phyloP scores from a whole-genome alignment of 2,888 invertebrate genomes.

The Odontocerum albicorne region DNA sequence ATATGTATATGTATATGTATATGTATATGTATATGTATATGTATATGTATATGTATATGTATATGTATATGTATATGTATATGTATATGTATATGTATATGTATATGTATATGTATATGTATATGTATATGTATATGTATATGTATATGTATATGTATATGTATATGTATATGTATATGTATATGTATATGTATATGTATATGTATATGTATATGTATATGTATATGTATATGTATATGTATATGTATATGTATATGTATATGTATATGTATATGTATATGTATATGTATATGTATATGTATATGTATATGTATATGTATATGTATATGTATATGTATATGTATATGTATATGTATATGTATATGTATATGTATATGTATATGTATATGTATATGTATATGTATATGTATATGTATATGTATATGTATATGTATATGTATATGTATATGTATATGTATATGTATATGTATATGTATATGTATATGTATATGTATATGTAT shows the following conservation, averaged over 20 bases:
- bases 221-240: neutral
- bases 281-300: neutral
- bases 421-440: neutral
- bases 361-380: neutral
- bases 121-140: neutral
- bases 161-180: neutral
- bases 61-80: neutral
- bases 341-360: neutral
- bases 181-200: neutral
- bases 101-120: neutral
- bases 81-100: neutral
- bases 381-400: neutral
- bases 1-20: neutral
- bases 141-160: neutral
- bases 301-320: neutral
- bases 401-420: neutral
- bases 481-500: neutral
- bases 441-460: neutral
- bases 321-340: neutral
- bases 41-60: neutral
- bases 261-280: neutral
- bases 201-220: neutral
- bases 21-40: neutral
- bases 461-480: neutral
- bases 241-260: neutral